These are phyloP conservation scores for Temnothorax unifasciatus DNA, from an alignment of 2,888 invertebrate genomes.

Conservation along the genomic window DNA sequence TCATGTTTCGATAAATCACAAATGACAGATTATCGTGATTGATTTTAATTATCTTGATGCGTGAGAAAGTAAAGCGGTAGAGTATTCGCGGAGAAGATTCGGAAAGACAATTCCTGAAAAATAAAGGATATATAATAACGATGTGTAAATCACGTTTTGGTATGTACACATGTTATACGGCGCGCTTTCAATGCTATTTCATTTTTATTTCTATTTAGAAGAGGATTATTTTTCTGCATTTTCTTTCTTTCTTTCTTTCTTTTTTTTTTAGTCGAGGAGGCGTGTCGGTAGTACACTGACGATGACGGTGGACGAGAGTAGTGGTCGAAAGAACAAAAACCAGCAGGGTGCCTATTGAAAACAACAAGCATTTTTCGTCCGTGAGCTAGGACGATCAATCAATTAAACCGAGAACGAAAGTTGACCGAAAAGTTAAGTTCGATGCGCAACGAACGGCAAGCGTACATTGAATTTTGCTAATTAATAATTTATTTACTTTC, in stretches of 20 bases:
- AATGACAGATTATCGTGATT: too few relatives aligned
- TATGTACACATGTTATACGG: conserved; percentile 84
- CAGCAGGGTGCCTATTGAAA: conserved; percentile 75
- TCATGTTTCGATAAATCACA: too few relatives aligned
- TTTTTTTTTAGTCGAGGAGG: conserved; percentile 61
- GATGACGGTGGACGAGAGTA: conserved; percentile 27
- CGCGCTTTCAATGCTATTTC: conserved; percentile 75
- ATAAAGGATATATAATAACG: conserved; percentile 83
- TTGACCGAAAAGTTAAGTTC: not conserved
- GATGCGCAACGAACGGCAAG: not conserved
- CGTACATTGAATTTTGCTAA: conserved; percentile 18
- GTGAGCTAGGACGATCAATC: not conserved
- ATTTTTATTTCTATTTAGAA: conserved; percentile 37
- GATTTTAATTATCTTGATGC: too few relatives aligned
- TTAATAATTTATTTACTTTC: conserved; percentile 9
- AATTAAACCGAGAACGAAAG: conserved; percentile 13
- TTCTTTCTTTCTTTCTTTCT: not conserved
- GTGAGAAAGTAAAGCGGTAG: conserved; percentile 41
- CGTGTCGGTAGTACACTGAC: conserved; percentile 34
- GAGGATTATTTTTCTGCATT: not conserved
- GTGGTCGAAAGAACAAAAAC: conserved; percentile 73
- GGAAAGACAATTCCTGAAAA: conserved; percentile 81
- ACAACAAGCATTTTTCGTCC: conserved; percentile 29
- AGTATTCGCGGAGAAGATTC: conserved; percentile 61
- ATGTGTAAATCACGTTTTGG: conserved; percentile 81